Conservation (phyloP, 1,140 invertebrate species). For the Papilio polytes region DNA sequence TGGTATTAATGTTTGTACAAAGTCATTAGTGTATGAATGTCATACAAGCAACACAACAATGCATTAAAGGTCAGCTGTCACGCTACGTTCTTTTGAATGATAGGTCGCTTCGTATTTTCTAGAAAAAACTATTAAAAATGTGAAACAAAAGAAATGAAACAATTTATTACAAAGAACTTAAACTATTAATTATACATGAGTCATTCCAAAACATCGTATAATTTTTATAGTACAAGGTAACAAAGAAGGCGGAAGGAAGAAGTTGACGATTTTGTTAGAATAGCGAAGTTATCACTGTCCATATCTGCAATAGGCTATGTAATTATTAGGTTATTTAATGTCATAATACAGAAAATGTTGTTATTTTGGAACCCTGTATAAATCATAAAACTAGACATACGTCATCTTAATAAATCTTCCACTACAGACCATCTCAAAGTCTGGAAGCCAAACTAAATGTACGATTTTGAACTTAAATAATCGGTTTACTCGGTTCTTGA, state of each 20-base stretch:
- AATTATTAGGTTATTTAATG: too few species aligned
- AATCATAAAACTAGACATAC: neutral
- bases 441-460: neutral
- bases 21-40: neutral
- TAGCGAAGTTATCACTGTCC: too few species aligned
- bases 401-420: neutral
- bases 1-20: neutral
- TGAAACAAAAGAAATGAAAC: neutral
- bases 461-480: slow-evolving; percentile 18
- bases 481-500: neutral
- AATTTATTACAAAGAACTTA: neutral
- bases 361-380: neutral
- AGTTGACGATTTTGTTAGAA: too few species aligned
- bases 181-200: neutral
- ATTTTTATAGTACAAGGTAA: neutral
- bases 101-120: slow-evolving; percentile 1
- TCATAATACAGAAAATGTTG: too few species aligned
- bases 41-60: neutral
- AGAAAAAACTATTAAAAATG: neutral
- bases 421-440: neutral
- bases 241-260: too few species aligned
- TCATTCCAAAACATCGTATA: too few species aligned
- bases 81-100: neutral
- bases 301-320: too few species aligned
- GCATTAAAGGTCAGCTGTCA: slow-evolving; percentile 14